Conservation (phyloP, 2,797 vertebrate genomes). For the Anniella stebbinsi region DNA sequence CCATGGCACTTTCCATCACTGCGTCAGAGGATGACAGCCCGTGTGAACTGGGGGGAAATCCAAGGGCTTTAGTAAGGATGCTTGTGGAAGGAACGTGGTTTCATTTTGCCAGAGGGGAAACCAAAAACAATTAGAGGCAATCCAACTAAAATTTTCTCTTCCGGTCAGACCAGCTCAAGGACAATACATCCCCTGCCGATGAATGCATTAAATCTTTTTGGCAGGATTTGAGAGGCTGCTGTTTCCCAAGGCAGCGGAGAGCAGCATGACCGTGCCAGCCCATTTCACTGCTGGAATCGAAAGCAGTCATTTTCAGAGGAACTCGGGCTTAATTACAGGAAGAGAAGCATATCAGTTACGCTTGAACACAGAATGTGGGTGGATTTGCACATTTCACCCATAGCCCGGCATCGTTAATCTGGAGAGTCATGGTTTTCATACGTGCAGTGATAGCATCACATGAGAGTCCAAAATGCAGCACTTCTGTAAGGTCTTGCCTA, state of each 20-base stretch:
- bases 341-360: conserved; percentile 41
- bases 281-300: background rate
- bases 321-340: conserved; percentile 38
- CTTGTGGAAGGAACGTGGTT: background rate
- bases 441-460: background rate
- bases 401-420: conserved; percentile 37
- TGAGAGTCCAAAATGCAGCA: conserved; percentile 14
- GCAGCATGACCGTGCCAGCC: background rate
- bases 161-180: background rate
- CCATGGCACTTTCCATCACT: background rate
- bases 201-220: background rate
- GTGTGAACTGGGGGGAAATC: background rate
- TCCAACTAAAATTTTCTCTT: background rate
- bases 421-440: background rate
- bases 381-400: conserved; percentile 41
- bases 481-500: background rate
- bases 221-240: conserved; percentile 16
- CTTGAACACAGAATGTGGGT: conserved; percentile 33
- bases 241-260: conserved; percentile 56
- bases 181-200: conserved; percentile 13
- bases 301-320: background rate
- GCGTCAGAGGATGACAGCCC: background rate
- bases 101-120: conserved; percentile 17
- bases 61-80: background rate
- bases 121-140: conserved; percentile 10